Evolutionary conservation across 2,797 vertebrate genomes (phyloP).

Genomic region (Momotus momota): DNA sequence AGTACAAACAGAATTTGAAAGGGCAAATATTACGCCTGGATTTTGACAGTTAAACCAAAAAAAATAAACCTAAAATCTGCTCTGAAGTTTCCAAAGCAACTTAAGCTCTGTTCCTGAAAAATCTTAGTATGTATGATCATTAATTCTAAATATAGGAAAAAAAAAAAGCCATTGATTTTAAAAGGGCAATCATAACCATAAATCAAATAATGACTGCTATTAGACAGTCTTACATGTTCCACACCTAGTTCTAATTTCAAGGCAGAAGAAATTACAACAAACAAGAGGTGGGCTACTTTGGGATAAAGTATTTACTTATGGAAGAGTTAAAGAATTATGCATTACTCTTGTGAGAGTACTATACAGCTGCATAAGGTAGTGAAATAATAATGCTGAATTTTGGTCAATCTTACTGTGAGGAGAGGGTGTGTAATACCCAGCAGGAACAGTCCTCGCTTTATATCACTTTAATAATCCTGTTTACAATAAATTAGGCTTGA

Average conservation of each 20-base stretch:
- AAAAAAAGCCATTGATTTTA: neutral
- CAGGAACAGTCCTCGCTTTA: neutral
- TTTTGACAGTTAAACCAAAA: neutral
- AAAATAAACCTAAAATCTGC: neutral
- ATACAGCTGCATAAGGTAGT: neutral
- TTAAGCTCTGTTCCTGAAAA: neutral
- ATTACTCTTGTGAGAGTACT: neutral
- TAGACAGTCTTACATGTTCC: neutral
- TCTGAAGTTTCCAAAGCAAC: neutral
- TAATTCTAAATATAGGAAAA: neutral
- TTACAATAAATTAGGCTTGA: conserved; percentile 52
- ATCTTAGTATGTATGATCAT: neutral
- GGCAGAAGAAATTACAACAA: neutral
- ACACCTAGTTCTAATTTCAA: neutral
- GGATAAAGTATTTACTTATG: neutral
- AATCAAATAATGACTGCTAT: neutral
- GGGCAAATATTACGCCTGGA: neutral
- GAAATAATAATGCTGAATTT: neutral
- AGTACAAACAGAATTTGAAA: neutral
- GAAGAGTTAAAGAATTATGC: neutral
- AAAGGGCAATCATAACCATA: neutral
- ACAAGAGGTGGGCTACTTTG: neutral
- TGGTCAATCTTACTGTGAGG: neutral
- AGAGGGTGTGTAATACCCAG: neutral
- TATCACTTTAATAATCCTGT: conserved; percentile 21